Percentiles rank a stretch among this genome's conserved stretches.
phyloP scores from a whole-genome alignment of 2,113 vertebrate genomes.

The Galemys pyrenaicus region DNA sequence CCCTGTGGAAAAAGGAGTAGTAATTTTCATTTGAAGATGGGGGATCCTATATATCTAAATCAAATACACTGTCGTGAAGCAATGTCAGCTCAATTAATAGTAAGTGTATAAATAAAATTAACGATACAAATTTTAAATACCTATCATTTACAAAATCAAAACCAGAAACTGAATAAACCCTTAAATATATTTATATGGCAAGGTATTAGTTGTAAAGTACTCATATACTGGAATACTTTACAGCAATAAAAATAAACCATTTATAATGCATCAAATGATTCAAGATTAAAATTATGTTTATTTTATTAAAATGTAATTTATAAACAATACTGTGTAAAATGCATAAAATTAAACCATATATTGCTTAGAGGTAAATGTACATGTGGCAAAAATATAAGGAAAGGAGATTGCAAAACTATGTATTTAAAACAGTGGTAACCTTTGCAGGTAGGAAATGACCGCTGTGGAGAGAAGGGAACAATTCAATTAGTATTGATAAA shows the following conservation, averaged over 20 bases:
- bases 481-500: background rate
- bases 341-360: background rate
- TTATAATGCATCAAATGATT: background rate
- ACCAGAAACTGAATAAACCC: background rate
- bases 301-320: background rate
- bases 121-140: background rate
- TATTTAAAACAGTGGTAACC: background rate
- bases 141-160: background rate
- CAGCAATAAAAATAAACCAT: slow-evolving; percentile 4
- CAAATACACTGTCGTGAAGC: too few species aligned
- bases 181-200: background rate
- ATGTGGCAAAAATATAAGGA: background rate
- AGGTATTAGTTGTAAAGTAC: background rate
- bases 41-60: too few species aligned
- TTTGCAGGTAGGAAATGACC: background rate
- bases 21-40: too few species aligned
- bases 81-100: too few species aligned
- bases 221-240: background rate
- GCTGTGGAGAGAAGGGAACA: background rate
- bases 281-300: slow-evolving; percentile 3
- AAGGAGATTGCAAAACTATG: background rate
- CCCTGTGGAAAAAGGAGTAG: too few species aligned
- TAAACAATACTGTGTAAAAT: background rate
- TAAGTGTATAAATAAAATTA: too few species aligned
- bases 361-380: background rate